Percentiles rank a stretch among this genome's conserved stretches.
Conservation (phyloP, 2,888 invertebrate genomes). For the Malthinus flaveolus region DNA sequence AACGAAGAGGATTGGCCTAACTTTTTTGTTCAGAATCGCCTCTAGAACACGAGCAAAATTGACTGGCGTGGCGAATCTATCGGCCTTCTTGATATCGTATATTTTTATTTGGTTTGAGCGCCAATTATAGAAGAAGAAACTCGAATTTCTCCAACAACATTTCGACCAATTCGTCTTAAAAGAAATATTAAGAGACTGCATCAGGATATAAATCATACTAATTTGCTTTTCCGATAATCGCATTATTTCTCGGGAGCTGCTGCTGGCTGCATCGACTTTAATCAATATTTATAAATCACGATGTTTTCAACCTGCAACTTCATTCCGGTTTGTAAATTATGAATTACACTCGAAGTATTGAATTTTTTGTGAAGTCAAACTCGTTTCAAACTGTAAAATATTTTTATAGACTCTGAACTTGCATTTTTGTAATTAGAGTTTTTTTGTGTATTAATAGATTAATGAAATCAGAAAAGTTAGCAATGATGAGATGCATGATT, state of each 20-base stretch:
- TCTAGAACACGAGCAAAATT: no score
- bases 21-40: no score
- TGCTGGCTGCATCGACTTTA: conserved; percentile 1
- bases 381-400: background rate
- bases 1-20: no score
- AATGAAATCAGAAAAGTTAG: no score
- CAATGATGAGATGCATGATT: no score
- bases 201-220: conserved; percentile 19
- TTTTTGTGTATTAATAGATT: no score
- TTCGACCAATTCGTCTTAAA: conserved; percentile 11
- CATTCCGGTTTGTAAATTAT: conserved; percentile 9
- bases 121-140: conserved; percentile 27
- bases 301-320: background rate
- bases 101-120: conserved; percentile 17
- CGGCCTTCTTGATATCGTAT: background rate
- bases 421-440: no score
- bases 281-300: conserved; percentile 18
- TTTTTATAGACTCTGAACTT: background rate
- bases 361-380: background rate
- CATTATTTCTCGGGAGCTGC: background rate
- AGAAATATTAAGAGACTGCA: conserved; percentile 20
- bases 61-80: background rate
- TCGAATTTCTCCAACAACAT: conserved; percentile 30
- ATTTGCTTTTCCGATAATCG: conserved; percentile 21
- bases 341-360: background rate